Conservation (phyloP, 2,797 vertebrate species). For the Lacerta agilis region DNA sequence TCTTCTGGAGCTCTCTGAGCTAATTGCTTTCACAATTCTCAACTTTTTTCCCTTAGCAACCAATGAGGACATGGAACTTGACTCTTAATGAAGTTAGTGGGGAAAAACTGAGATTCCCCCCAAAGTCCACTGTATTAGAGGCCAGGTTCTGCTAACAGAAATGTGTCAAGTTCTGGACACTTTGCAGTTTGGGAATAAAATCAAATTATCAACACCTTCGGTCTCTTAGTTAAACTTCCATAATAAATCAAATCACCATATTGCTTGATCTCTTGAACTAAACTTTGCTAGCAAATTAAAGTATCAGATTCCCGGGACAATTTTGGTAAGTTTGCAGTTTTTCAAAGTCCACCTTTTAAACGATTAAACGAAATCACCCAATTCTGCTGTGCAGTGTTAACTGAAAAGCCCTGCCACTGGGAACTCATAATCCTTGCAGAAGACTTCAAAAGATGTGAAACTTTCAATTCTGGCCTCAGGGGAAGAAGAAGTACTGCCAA, state of each 20-base stretch:
- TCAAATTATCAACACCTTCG: not conserved
- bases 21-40: not conserved
- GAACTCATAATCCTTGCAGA: slow-evolving; percentile 7
- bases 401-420: not conserved
- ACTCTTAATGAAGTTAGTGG: not conserved
- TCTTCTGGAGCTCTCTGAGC: not conserved
- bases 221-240: not conserved
- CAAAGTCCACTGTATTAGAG: not conserved
- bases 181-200: not conserved
- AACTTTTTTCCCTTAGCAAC: not conserved
- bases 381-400: not conserved
- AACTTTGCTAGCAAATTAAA: not conserved
- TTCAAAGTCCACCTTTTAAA: slow-evolving; percentile 1
- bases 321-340: not conserved
- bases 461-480: slow-evolving; percentile 16
- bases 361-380: not conserved
- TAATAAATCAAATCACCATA: not conserved
- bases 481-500: slow-evolving; percentile 35
- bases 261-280: not conserved
- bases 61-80: not conserved
- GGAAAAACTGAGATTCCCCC: not conserved
- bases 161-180: not conserved
- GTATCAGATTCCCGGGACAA: not conserved
- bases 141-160: no score
- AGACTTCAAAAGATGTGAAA: slow-evolving; percentile 24